Conservation (phyloP, 2,888 invertebrate genomes). For the Amphimallon solstitiale region DNA sequence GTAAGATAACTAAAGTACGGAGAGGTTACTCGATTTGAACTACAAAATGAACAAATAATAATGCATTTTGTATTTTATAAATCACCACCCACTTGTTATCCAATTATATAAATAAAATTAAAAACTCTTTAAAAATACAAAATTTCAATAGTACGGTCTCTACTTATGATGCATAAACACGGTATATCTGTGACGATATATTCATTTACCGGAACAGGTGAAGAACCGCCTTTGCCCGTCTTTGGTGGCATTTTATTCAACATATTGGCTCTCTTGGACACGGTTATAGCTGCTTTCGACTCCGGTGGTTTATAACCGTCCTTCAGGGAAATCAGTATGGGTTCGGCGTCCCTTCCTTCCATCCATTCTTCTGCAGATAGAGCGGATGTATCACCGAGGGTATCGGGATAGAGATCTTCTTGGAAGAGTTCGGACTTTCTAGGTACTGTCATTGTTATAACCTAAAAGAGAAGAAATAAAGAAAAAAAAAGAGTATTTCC, state of each 20-base stretch:
- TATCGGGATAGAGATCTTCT: slow-evolving; percentile 96
- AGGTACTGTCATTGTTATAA: slow-evolving; percentile 97
- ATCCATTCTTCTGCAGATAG: slow-evolving; percentile 93
- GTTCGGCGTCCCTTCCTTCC: slow-evolving; percentile 88
- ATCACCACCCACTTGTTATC: too few species aligned
- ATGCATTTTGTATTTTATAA: too few species aligned
- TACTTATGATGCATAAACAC: too few species aligned
- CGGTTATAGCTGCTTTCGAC: slow-evolving; percentile 77
- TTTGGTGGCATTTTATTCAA: slow-evolving; percentile 74
- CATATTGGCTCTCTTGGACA: slow-evolving; percentile 81
- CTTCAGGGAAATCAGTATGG: slow-evolving; percentile 90
- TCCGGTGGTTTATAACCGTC: slow-evolving; percentile 77
- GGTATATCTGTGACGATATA: too few species aligned
- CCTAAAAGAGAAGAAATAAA: slow-evolving; percentile 60
- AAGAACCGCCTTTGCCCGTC: slow-evolving; percentile 56
- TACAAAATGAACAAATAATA: too few species aligned
- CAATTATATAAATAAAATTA: too few species aligned
- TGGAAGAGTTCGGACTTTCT: slow-evolving; percentile 97
- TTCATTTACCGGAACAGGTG: slow-evolving; percentile 60
- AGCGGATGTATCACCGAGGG: slow-evolving; percentile 89
- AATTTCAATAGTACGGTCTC: too few species aligned
- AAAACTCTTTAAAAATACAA: too few species aligned
- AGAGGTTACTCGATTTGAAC: too few species aligned
- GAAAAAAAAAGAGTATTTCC: neutral
- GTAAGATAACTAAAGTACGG: too few species aligned